Conservation (phyloP, 2,797 vertebrate genomes). For the Pristis pectinata region DNA sequence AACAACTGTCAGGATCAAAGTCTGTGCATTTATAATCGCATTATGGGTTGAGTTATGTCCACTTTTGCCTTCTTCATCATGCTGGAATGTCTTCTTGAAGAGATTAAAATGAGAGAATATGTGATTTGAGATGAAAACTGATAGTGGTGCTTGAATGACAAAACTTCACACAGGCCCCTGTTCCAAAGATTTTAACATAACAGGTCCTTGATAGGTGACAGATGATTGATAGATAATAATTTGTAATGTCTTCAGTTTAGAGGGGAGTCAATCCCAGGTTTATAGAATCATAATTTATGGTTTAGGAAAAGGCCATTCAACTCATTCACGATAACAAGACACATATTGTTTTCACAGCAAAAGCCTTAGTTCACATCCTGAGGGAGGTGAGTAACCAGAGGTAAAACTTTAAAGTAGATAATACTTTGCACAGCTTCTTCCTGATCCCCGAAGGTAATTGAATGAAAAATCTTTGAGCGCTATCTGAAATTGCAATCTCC, state of each 20-base stretch:
- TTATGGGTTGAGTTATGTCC: neutral
- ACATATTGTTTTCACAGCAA: neutral
- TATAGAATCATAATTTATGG: neutral
- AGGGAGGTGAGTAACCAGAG: neutral
- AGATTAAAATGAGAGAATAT: neutral
- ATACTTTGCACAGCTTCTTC: neutral
- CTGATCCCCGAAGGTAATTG: slow-evolving; percentile 14
- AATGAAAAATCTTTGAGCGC: neutral
- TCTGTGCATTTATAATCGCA: neutral
- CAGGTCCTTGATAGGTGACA: neutral
- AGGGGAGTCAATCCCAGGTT: neutral
- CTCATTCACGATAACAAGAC: neutral
- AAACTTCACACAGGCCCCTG: neutral
- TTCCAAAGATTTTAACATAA: neutral
- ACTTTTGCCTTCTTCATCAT: neutral
- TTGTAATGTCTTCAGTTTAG: neutral
- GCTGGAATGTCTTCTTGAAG: neutral
- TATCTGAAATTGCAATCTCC: slow-evolving; percentile 18
- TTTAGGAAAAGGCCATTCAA: neutral
- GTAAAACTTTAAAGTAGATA: neutral
- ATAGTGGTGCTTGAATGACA: neutral
- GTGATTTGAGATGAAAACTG: neutral
- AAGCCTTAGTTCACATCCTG: neutral
- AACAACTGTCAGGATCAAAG: neutral
- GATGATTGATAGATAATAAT: neutral